Percentiles rank a stretch among this genome's conserved stretches.
These are phyloP conservation scores for Petrolisthes cinctipes DNA, from an alignment of 2,888 invertebrate genomes.

Conservation along the genomic window DNA sequence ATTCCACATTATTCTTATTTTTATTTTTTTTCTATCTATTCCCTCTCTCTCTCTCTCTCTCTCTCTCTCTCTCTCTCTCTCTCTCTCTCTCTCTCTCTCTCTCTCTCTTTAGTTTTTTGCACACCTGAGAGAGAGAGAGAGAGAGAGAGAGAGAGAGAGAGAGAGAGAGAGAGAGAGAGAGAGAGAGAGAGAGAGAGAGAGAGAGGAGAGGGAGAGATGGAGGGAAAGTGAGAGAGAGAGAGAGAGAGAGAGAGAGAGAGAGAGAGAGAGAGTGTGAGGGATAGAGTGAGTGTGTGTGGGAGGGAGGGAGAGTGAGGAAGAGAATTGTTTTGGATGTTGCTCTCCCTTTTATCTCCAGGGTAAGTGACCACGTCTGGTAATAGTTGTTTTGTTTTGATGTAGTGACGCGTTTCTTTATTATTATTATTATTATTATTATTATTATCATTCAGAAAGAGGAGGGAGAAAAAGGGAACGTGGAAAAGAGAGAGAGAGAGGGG, in stretches of 20 bases:
- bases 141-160: not conserved
- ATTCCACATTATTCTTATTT: not conserved
- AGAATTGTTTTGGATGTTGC: not conserved
- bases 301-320: not conserved
- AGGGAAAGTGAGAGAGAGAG: not conserved
- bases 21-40: not conserved
- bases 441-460: not conserved
- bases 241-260: not conserved
- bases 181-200: not conserved
- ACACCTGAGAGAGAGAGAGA: not conserved
- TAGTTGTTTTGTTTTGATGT: slow-evolving; percentile 4
- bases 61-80: not conserved
- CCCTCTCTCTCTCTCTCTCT: not conserved
- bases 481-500: too few species aligned
- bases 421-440: not conserved
- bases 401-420: not conserved
- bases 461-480: too few species aligned
- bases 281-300: not conserved
- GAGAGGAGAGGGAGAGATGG: not conserved
- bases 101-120: too few species aligned
- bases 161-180: not conserved
- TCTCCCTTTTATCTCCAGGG: not conserved
- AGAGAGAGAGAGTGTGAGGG: not conserved
- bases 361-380: not conserved
- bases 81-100: slow-evolving; percentile 21